phyloP scores from a whole-genome alignment of 1,140 invertebrate genomes.

The Lepidostoma basale region DNA sequence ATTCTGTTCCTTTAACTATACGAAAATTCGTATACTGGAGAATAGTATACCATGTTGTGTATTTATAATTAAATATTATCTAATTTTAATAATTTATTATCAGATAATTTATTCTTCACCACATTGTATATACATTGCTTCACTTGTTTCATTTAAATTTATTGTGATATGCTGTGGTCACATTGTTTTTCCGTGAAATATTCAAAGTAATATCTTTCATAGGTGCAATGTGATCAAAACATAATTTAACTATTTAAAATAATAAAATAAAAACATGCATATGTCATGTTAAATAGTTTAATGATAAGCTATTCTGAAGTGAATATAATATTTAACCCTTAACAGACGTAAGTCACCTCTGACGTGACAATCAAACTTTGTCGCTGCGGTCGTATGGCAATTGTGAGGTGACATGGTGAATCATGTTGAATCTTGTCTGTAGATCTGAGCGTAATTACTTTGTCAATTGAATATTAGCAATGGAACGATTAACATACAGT shows the following conservation, averaged over 20 bases:
- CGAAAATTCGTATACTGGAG: no score
- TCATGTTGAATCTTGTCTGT: no score
- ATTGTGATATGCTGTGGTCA: background rate
- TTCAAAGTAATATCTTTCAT: background rate
- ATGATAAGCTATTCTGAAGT: background rate
- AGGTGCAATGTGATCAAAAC: background rate
- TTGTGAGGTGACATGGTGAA: no score
- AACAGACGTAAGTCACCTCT: no score
- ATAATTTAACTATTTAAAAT: background rate
- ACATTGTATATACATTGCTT: background rate
- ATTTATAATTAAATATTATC: slow-evolving; percentile 17
- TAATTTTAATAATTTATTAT: slow-evolving; percentile 18
- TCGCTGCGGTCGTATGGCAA: no score
- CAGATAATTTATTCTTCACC: slow-evolving; percentile 4
- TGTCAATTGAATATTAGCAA: no score
- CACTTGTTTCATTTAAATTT: background rate
- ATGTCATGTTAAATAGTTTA: background rate
- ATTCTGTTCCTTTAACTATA: no score
- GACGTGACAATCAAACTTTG: no score
- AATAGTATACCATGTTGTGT: background rate
- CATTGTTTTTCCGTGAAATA: background rate
- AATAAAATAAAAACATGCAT: no score
- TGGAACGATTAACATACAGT: no score
- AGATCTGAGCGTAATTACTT: no score
- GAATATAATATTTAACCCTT: no score